Percentiles rank a stretch among this genome's conserved stretches.
Evolutionary conservation across 2,113 vertebrate genomes (phyloP).

Genomic region (Oceanites oceanicus): DNA sequence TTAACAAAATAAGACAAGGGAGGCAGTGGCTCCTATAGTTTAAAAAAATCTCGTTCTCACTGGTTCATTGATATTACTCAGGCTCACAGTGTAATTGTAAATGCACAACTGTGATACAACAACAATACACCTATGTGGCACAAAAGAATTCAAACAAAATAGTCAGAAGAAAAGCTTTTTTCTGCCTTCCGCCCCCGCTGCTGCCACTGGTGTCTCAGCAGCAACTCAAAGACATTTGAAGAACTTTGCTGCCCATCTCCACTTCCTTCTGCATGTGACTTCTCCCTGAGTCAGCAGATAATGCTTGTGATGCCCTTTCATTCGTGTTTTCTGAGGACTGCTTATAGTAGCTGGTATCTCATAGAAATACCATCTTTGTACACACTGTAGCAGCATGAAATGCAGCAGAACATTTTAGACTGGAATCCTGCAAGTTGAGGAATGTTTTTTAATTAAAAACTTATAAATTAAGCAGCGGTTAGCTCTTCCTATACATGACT

Average conservation of each 20-base stretch:
- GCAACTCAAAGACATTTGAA: not conserved
- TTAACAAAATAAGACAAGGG: slow-evolving; percentile 2
- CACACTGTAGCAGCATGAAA: not conserved
- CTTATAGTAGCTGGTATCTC: not conserved
- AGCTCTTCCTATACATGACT: slow-evolving; percentile 27
- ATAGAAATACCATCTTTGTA: not conserved
- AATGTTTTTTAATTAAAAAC: slow-evolving; percentile 28
- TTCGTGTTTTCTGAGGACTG: not conserved
- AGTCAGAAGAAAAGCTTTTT: not conserved
- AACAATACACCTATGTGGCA: not conserved
- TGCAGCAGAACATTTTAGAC: not conserved
- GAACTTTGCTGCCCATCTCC: not conserved
- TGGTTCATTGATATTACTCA: not conserved
- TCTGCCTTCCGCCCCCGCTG: not conserved
- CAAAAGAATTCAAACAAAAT: not conserved
- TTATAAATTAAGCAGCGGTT: slow-evolving; percentile 29
- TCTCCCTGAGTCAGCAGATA: slow-evolving; percentile 37
- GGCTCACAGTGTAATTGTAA: not conserved
- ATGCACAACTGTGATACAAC: not conserved
- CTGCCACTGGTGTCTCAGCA: not conserved
- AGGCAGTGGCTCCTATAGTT: not conserved
- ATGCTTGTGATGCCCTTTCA: slow-evolving; percentile 1
- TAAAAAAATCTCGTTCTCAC: not conserved
- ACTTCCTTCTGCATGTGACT: slow-evolving; percentile 13
- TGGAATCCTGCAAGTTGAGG: not conserved